Conservation (phyloP, 1,140 invertebrate species). For the Idris sp. region DNA sequence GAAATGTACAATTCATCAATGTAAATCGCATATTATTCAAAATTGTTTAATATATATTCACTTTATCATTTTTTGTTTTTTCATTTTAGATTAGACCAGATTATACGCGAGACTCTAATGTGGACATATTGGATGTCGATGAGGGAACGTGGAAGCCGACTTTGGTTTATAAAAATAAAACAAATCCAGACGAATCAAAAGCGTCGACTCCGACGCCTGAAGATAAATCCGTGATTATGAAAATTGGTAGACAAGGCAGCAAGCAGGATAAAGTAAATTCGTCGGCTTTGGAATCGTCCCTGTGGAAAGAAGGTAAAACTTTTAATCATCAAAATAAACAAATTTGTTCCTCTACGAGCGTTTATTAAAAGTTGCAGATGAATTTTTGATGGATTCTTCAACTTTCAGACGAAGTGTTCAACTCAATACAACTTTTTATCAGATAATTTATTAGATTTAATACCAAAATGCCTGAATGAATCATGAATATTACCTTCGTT, state of each 20-base stretch:
- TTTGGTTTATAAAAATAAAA: conserved; percentile 69
- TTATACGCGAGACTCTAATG: conserved; percentile 26
- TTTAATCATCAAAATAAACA: conserved; percentile 8
- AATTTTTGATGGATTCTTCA: no score
- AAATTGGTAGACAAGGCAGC: conserved; percentile 58
- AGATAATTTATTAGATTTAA: no score
- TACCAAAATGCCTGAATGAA: no score
- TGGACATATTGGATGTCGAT: conserved; percentile 62
- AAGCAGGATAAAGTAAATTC: conserved; percentile 11
- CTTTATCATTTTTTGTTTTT: not conserved
- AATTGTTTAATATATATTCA: not conserved
- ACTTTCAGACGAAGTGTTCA: no score
- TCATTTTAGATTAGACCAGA: not conserved
- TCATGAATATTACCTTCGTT: no score
- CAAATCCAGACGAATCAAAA: conserved; percentile 29
- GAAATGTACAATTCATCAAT: no score
- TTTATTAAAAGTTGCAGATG: no score
- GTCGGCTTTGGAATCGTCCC: conserved; percentile 11
- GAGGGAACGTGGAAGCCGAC: conserved; percentile 68
- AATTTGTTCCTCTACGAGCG: not conserved
- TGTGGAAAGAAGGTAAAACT: conserved; percentile 20
- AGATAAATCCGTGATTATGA: conserved; percentile 70
- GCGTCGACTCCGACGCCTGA: conserved; percentile 19
- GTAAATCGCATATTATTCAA: no score
- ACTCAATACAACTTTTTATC: no score